Evolutionary conservation across 2,888 invertebrate genomes (phyloP).

Genomic region (Archips xylosteana): DNA sequence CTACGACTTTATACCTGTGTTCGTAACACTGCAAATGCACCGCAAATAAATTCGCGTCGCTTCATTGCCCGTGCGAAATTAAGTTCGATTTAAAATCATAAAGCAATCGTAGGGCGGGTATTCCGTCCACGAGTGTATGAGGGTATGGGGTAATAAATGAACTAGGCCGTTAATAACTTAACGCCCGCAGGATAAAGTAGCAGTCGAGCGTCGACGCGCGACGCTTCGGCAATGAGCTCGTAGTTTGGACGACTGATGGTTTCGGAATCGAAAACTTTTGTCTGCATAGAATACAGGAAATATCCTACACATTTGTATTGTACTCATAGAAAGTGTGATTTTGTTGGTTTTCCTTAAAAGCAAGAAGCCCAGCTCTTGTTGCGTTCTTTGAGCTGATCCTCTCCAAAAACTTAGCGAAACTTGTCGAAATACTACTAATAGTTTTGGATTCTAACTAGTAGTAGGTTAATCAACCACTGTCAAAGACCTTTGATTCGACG

Average conservation of each 20-base stretch:
- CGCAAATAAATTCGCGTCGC: conserved; percentile 34
- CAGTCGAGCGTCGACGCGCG: conserved; percentile 41
- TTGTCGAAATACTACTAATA: too few species aligned
- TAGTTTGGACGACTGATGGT: conserved; percentile 21
- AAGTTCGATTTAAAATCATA: conserved; percentile 43
- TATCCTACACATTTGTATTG: too few species aligned
- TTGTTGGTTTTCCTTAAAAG: neutral
- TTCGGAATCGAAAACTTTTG: neutral
- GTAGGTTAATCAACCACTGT: too few species aligned
- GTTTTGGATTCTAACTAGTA: too few species aligned
- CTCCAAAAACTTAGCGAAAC: too few species aligned
- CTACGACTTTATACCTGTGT: neutral
- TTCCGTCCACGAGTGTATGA: conserved; percentile 46
- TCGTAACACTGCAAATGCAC: conserved; percentile 6
- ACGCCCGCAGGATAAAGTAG: conserved; percentile 43
- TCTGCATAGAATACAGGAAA: neutral
- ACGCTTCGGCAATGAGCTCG: conserved; percentile 41
- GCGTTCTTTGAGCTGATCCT: neutral
- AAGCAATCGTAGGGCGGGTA: conserved; percentile 43
- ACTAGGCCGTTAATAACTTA: conserved; percentile 50
- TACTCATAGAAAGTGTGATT: too few species aligned
- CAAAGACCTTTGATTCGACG: too few species aligned
- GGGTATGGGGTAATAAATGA: conserved; percentile 50
- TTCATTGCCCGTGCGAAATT: conserved; percentile 33
- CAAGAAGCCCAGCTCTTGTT: neutral